Evolutionary conservation across 1,140 invertebrate species (phyloP), one percentile per base, ranked within the genome.

Genomic region (Drosophila insularis): DNA sequence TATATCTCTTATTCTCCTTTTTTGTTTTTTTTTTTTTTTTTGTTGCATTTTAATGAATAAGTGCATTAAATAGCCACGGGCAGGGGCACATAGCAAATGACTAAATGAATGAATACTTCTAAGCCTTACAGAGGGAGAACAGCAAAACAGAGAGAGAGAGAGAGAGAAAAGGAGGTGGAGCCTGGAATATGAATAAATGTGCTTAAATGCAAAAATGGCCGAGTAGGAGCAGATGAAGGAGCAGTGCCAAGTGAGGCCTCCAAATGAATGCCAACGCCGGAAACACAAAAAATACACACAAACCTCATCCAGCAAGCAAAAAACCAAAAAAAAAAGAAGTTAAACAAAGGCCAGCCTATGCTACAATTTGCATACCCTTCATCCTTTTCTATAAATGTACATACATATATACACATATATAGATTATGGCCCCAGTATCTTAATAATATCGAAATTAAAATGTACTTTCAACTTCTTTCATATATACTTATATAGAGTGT

Each of bases 11-110:
- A 7, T 59, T 59, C 61, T 67, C 59, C 39, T 59, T 58, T 59
- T 46, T 64, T 66, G 13, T 59, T 39, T 63, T 68, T 69, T 56
- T 63, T 32, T 31, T 19, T n/a, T 56, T 65, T 39, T 53, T 46
- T 67, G 32, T 39, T 68, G 71, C 81, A 73, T 81, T 87, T 87
- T 89, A 87, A 87, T 87, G 82, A 87, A 87, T 84, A 87, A 87
- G 84, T 89, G 82, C 84, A 82, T 87, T 86, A 82, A 86, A 87
- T 82, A 80, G 68, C 71, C 72, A 68, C 64, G 56, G 46, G 67
- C 56, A 31, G 23, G 61, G 50, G 10, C 75, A 75, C 66, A 78
- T 67, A 74, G 81, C 75, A 59, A 87, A 75, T 79, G 75, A 82
- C 82, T 86, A 82, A 86, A 87, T 72, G 68, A 85, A 78, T 68